Evolutionary conservation across 2,888 invertebrate species (phyloP).

Genomic region (Congeria kusceri): DNA sequence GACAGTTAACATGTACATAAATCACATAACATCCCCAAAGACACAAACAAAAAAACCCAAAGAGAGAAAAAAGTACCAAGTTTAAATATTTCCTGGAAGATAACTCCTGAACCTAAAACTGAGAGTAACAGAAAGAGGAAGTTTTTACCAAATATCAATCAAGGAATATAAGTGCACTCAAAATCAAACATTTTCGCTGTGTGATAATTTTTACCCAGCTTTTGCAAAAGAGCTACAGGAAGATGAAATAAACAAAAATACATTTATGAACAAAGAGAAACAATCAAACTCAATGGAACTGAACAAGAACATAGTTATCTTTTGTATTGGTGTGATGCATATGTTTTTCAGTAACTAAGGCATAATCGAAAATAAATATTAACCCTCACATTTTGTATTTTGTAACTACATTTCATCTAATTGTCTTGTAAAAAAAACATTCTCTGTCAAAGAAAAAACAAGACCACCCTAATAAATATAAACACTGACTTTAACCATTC

Average conservation of each 20-base stretch:
- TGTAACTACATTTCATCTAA: too few relatives aligned
- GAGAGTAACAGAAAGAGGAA: slow-evolving; percentile 2
- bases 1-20: neutral
- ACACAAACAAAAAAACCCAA: slow-evolving; percentile 5
- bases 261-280: too few relatives aligned
- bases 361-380: too few relatives aligned
- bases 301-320: too few relatives aligned
- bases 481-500: neutral
- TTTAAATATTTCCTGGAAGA: slow-evolving; percentile 44
- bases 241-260: too few relatives aligned
- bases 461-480: neutral
- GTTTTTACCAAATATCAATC: neutral
- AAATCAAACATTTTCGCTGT: too few relatives aligned
- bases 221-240: too few relatives aligned
- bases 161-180: neutral
- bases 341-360: too few relatives aligned
- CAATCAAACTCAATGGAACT: too few relatives aligned
- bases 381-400: too few relatives aligned
- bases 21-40: slow-evolving; percentile 1
- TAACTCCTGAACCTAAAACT: slow-evolving; percentile 44
- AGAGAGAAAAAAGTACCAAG: slow-evolving; percentile 36
- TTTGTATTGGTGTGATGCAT: too few relatives aligned
- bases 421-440: neutral
- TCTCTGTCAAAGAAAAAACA: neutral
- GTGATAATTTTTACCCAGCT: too few relatives aligned